Evolutionary conservation across 92 coral and sea anemone genomes (phyloP), one percentile per base, ranked within the genome.

Genomic region (Meandrina meandrites): DNA sequence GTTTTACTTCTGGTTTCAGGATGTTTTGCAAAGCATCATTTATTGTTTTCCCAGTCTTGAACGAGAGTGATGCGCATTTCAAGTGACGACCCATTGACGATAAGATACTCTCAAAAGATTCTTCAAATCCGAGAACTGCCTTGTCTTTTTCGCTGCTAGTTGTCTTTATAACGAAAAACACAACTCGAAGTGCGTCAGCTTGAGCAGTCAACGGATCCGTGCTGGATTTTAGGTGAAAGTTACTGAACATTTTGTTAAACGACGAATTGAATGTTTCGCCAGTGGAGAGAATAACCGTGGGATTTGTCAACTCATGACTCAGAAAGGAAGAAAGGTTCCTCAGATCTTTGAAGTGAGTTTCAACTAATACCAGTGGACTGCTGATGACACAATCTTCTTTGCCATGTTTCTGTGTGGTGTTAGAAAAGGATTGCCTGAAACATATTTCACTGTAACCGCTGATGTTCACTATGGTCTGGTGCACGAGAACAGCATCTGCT

Each of bases 401-500:
- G 27, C 16, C 78, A 48, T 32, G 70, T 58, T 30, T 31, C 27
- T 11, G 18, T 16, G 4, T 50, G 24, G 5, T 28, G 37, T 40
- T 79, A 15, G 58, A 24, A n/a, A 28, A 80, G 4, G 13, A 42
- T 79, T 80, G 40, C 8, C 54, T 81, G 19, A 36, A 79, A 72
- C 94, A 91, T 62, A 82, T 35, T 42, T 28, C 30, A 56, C 76
- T 30, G 73, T 56, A 91, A 48, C 83, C 84, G 12, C 42, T 84
- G 27, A 76, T 88, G 66, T 84, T 91, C 27, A 80, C 60, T 24
- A 91, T 73, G 28, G 64, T 13, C 72, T 74, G 78, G 77, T 88
- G 94, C 12, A 91, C 68, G 8, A 24, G 81, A 76, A 75, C 24
- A 2, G 87, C 91, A 5, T 91, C 94, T 5, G 68, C 81, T 34